Evolutionary conservation across 2,113 vertebrate genomes (phyloP).

Genomic region (Taxidea taxus): DNA sequence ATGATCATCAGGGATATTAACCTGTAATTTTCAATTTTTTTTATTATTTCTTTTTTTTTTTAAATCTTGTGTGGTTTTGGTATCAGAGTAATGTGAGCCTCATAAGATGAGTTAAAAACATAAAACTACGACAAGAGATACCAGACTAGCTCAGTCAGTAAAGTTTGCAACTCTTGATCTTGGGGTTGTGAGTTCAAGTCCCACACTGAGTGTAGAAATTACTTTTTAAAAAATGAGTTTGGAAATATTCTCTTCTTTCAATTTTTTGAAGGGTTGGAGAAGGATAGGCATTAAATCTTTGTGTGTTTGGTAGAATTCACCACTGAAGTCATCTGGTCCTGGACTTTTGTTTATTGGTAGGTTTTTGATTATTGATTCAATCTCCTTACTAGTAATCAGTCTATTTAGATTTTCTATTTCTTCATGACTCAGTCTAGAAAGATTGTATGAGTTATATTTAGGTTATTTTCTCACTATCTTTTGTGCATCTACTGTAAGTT

Average conservation of each 20-base stretch:
- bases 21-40: background rate
- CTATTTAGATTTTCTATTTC: background rate
- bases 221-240: background rate
- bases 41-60: background rate
- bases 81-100: background rate
- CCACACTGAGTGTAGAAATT: background rate
- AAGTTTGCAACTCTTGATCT: background rate
- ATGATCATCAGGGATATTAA: background rate
- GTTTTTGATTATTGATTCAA: background rate
- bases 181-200: background rate
- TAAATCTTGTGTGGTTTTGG: background rate
- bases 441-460: background rate
- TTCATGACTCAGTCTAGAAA: background rate
- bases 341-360: background rate
- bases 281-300: background rate
- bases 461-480: background rate
- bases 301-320: background rate
- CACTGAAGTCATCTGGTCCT: background rate
- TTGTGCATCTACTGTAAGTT: background rate
- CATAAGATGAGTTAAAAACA: background rate
- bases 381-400: background rate
- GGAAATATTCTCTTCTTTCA: background rate
- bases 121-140: background rate
- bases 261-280: background rate
- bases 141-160: background rate